Evolutionary conservation across 2,113 vertebrate genomes (phyloP).

Genomic region (Brachypodius melanocephalos): DNA sequence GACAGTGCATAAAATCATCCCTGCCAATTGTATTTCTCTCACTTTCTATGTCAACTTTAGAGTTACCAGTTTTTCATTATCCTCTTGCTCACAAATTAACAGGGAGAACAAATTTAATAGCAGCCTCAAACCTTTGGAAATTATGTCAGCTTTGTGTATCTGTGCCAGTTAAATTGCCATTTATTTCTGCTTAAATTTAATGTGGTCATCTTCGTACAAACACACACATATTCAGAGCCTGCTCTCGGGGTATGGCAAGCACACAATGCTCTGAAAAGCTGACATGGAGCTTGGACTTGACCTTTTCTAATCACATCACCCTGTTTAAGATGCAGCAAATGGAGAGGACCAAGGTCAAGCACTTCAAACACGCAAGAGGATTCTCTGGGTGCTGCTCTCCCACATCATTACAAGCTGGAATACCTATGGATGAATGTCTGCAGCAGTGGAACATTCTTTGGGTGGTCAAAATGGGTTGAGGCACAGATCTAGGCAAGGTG

Average conservation of each 20-base stretch:
- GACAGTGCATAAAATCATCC: conserved; percentile 50
- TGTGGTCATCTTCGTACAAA: conserved; percentile 25
- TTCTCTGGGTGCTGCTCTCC: not conserved
- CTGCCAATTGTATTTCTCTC: not conserved
- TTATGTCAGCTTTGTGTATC: not conserved
- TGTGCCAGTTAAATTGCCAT: not conserved
- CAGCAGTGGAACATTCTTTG: not conserved
- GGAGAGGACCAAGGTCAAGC: not conserved
- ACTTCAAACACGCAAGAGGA: not conserved
- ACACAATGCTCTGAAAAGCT: not conserved
- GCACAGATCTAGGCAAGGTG: not conserved
- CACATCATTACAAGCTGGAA: not conserved
- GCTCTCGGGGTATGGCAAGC: not conserved
- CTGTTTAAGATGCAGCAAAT: not conserved
- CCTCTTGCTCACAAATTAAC: conserved; percentile 47
- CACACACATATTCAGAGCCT: not conserved
- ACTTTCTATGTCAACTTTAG: conserved; percentile 1
- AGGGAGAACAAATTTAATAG: conserved; percentile 49
- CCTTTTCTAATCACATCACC: not conserved
- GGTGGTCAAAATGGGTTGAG: not conserved
- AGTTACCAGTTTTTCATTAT: conserved; percentile 41
- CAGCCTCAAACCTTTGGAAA: conserved; percentile 42
- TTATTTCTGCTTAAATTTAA: conserved; percentile 38
- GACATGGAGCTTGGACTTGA: not conserved
- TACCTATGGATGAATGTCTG: fast-evolving